phyloP scores from a whole-genome alignment of 2,797 vertebrate species.

The Cirrhinus molitorella region DNA sequence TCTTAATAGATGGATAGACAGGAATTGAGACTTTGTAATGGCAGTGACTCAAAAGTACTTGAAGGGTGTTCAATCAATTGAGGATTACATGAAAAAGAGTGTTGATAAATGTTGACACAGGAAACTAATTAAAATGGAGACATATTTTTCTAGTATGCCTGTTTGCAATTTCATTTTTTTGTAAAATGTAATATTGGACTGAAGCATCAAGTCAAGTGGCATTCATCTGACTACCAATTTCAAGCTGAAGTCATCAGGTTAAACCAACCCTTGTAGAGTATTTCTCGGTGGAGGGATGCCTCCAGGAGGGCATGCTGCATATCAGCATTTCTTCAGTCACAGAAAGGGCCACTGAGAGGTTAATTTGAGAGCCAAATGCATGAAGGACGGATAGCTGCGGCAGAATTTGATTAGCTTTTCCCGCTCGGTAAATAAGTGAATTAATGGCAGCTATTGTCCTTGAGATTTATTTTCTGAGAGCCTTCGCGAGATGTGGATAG shows the following conservation, averaged over 20 bases:
- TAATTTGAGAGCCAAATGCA: conserved; percentile 65
- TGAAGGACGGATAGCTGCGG: conserved; percentile 65
- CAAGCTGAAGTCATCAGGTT: conserved; percentile 9
- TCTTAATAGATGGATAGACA: background rate
- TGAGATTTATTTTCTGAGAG: conserved; percentile 73
- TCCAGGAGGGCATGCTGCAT: conserved; percentile 29
- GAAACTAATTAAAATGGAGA: background rate
- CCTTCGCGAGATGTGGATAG: conserved; percentile 70
- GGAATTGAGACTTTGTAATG: background rate
- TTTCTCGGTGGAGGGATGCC: conserved; percentile 16
- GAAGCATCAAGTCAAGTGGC: conserved; percentile 2
- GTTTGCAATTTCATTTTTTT: background rate
- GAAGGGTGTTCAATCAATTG: conserved; percentile 22
- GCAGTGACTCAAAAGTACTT: background rate
- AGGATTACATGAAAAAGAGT: conserved; percentile 17
- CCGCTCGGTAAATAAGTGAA: conserved; percentile 75
- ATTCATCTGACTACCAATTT: background rate
- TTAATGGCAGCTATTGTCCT: conserved; percentile 76
- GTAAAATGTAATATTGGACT: background rate
- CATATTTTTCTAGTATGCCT: background rate
- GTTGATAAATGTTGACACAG: conserved; percentile 20
- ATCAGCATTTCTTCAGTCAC: conserved; percentile 45
- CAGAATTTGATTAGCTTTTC: conserved; percentile 71
- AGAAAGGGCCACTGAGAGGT: conserved; percentile 44
- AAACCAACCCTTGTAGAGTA: conserved; percentile 19